Base-by-base conservation (phyloP, 2,888 invertebrate species). In the Eupithecia abbreviata region DNA sequence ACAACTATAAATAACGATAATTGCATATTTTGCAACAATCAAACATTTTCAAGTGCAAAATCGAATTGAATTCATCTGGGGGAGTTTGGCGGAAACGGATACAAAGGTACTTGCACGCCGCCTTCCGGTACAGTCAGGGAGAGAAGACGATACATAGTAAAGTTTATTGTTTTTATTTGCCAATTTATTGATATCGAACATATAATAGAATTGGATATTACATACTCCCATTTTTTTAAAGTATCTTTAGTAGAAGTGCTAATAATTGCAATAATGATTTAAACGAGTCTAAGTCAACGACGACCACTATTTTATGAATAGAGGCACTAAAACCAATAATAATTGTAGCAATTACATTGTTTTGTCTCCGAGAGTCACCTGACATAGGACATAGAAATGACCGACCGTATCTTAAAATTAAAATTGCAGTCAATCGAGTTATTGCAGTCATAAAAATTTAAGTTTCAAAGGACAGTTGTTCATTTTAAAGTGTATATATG, bases 51-150 rank as follows among this genome's bases (percentile, higher is more conserved):
- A 69, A 84, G 83, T 83, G 82, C 82, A 80, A 82, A 84, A 85
- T 86, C 79, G 81, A 82, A 84, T 84, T 82, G 80, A 83, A 90
- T 91, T 92, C 89, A 88, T 90, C 90, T 89, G 80, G 83, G 75
- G 84, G 84, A 85, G 86, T 84, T 88, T 91, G 89, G 86, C 93
- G 94, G 94, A 94, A 93, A 93, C 85, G 87, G 86, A 85, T 88
- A 92, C 92, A 93, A 92, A 90, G 86, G 87, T 86, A 86, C 89
- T 89, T 88, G 87, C 90, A 87, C 81, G 85, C 83, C 78, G 83
- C 75, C 88, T 93, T 95, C 94, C 94, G 93, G 92, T 94, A 94
- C 91, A 82, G 84, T 85, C 87, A 82, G 10, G 72, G 13, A 66
- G 67, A 68, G 5, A 68, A 68, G 45, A 30, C 18, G 18, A 18